phyloP scores from a whole-genome alignment of 2,888 invertebrate genomes.

The Digitonthophagus gazella region DNA sequence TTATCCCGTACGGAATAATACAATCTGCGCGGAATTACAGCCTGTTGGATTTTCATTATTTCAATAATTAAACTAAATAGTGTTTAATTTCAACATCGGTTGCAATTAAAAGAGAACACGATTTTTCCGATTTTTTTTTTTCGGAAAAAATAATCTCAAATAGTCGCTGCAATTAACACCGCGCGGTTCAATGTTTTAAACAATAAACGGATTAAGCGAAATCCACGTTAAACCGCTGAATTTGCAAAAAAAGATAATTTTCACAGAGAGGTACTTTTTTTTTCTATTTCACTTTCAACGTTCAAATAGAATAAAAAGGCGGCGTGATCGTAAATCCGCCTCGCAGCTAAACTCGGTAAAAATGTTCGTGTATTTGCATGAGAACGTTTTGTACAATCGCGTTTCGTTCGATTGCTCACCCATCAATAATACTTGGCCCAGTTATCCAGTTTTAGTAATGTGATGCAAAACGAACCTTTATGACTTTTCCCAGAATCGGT shows the following conservation, averaged over 20 bases:
- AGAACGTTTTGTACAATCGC: too few relatives aligned
- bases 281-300: too few relatives aligned
- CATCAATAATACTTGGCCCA: too few relatives aligned
- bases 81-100: too few relatives aligned
- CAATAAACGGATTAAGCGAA: neutral
- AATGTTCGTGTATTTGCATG: too few relatives aligned
- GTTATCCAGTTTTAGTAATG: too few relatives aligned
- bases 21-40: neutral
- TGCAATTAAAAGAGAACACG: neutral
- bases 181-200: neutral
- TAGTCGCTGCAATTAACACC: neutral
- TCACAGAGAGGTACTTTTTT: neutral
- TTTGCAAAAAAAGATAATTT: neutral
- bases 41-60: neutral
- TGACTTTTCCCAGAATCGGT: too few relatives aligned
- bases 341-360: too few relatives aligned
- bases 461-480: too few relatives aligned
- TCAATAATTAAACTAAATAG: neutral
- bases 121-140: neutral
- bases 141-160: neutral
- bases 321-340: too few relatives aligned
- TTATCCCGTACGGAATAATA: neutral
- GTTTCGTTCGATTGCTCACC: too few relatives aligned
- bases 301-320: too few relatives aligned
- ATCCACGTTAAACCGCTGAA: neutral